Percentiles rank a stretch among this genome's conserved stretches.
phyloP scores from a whole-genome alignment of 1,140 invertebrate genomes.

The Glossosoma conforme region DNA sequence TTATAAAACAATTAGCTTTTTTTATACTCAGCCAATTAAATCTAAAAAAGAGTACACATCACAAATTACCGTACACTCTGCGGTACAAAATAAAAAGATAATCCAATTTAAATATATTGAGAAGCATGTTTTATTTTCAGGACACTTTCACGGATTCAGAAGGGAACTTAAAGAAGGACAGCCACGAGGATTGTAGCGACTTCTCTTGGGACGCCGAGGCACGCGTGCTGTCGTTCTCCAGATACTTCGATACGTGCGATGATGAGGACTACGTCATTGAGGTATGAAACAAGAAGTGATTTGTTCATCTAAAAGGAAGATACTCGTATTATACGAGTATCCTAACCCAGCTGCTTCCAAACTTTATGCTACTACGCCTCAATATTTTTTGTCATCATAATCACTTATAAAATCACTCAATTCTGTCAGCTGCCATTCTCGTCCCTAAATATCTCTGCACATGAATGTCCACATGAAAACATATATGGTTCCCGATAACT shows the following conservation, averaged over 20 bases:
- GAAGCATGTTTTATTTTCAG: constrained; percentile 50
- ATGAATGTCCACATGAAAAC: no score
- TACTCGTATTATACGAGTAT: background rate
- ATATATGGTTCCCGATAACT: no score
- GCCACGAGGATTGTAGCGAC: constrained; percentile 74
- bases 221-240: constrained; percentile 67
- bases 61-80: no score
- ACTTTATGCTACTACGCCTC: background rate
- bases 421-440: background rate
- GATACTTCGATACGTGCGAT: constrained; percentile 92
- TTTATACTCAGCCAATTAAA: no score
- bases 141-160: constrained; percentile 69
- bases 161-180: constrained; percentile 64
- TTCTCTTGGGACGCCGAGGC: constrained; percentile 59
- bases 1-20: no score
- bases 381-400: background rate
- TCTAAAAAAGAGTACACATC: no score
- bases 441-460: background rate
- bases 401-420: background rate
- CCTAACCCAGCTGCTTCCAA: background rate
- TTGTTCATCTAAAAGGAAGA: background rate
- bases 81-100: no score
- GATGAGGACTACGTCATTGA: constrained; percentile 78
- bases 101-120: no score
- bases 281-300: constrained; percentile 35